phyloP scores from a whole-genome alignment of 2,888 invertebrate species.

The Cryptosula pallasiana region DNA sequence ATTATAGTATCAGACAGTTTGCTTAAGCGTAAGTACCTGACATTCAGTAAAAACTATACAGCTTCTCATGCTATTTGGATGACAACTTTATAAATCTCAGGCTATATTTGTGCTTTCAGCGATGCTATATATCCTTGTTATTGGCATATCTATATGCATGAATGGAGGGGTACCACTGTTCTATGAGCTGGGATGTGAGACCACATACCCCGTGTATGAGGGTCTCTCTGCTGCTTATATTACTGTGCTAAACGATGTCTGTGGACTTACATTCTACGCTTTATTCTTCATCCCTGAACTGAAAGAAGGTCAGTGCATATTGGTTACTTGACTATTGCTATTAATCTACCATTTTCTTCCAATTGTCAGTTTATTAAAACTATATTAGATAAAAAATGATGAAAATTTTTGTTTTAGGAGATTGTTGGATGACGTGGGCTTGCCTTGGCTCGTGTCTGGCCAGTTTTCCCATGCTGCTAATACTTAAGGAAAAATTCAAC shows the following conservation, averaged over 20 bases:
- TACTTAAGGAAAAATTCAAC: neutral
- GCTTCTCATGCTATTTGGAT: too few relatives aligned
- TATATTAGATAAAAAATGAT: too few relatives aligned
- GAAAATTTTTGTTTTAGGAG: too few relatives aligned
- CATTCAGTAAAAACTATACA: too few relatives aligned
- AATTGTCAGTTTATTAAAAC: too few relatives aligned
- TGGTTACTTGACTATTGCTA: too few relatives aligned
- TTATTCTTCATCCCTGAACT: neutral
- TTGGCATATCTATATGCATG: constrained; percentile 32
- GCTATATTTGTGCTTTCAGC: neutral
- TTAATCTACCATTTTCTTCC: too few relatives aligned
- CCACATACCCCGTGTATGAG: constrained; percentile 39
- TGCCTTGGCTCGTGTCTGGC: neutral
- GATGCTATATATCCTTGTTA: constrained; percentile 32
- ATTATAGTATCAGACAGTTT: too few relatives aligned
- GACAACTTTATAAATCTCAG: too few relatives aligned
- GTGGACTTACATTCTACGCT: constrained; percentile 19
- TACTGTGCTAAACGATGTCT: constrained; percentile 25
- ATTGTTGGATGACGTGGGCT: neutral
- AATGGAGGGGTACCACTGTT: constrained; percentile 38
- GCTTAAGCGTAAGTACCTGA: too few relatives aligned
- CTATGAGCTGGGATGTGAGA: constrained; percentile 40
- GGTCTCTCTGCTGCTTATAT: constrained; percentile 29
- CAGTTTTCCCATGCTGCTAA: neutral
- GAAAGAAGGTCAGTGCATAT: neutral